Percentiles rank a stretch among this genome's conserved stretches.
Conservation (phyloP, 2,888 invertebrate species). For the Polydrusus cervinus region DNA sequence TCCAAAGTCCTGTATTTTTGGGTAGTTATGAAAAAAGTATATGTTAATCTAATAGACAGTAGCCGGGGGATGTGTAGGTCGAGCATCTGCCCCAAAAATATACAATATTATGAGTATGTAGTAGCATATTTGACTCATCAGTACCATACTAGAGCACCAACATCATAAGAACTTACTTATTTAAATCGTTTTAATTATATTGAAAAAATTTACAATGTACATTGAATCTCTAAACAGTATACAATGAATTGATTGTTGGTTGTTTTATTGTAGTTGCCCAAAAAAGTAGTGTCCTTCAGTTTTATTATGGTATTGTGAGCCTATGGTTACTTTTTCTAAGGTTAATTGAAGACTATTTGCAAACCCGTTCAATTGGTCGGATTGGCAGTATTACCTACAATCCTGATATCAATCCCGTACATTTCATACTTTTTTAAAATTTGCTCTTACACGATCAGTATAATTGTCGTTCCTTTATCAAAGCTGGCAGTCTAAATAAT, state of each 20-base stretch:
- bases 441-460: no score
- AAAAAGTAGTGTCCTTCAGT: conserved; percentile 15
- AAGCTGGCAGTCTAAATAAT: no score
- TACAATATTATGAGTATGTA: conserved; percentile 25
- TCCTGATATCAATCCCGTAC: no score
- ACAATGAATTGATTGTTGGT: conserved; percentile 60
- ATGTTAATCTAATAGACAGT: conserved; percentile 33
- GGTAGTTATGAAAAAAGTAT: conserved; percentile 39
- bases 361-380: no score
- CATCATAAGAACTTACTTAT: conserved; percentile 66
- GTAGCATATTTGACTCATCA: conserved; percentile 59
- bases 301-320: conserved; percentile 10
- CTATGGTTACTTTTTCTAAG: not conserved
- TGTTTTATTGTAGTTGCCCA: conserved; percentile 40
- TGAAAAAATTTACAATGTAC: conserved; percentile 65
- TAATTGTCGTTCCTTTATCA: no score
- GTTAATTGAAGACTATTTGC: not conserved
- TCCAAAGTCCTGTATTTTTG: conserved; percentile 45
- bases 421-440: no score
- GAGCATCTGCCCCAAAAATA: conserved; percentile 41
- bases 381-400: no score
- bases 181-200: conserved; percentile 58
- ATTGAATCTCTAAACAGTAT: conserved; percentile 68
- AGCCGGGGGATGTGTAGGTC: conserved; percentile 45
- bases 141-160: conserved; percentile 71